These are phyloP conservation scores for Caenorhabditis tropicalis DNA, from an alignment of 1,140 invertebrate genomes.

Conservation along the genomic window DNA sequence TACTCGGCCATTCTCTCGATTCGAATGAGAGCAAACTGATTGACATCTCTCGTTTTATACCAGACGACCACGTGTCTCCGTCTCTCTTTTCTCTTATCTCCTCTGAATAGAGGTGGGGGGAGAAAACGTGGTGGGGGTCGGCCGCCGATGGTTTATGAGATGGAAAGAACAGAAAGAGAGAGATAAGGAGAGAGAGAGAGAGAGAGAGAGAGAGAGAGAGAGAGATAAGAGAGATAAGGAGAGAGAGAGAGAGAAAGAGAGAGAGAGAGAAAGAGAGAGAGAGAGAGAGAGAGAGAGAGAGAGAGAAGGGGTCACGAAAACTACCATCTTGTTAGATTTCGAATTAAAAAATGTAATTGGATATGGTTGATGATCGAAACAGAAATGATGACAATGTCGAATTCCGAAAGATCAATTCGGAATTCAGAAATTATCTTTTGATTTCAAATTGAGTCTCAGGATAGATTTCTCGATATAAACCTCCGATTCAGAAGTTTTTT, in stretches of 20 bases:
- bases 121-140: neutral
- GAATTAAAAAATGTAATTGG: constrained; percentile 5
- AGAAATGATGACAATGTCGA: constrained; percentile 2
- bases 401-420: neutral
- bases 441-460: too few species aligned
- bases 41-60: neutral
- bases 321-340: neutral
- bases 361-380: neutral
- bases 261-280: neutral
- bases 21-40: neutral
- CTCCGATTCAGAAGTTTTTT: too few species aligned
- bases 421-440: too few species aligned
- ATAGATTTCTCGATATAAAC: too few species aligned
- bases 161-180: neutral
- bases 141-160: neutral
- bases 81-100: neutral
- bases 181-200: too few species aligned
- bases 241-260: neutral
- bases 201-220: neutral
- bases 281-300: neutral
- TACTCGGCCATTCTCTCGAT: constrained; percentile 35
- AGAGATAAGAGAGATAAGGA: too few species aligned
- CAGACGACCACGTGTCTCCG: neutral
- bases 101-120: neutral
- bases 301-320: neutral